Evolutionary conservation across 2,113 vertebrate genomes (phyloP).

Genomic region (Pseudopipra pipra): DNA sequence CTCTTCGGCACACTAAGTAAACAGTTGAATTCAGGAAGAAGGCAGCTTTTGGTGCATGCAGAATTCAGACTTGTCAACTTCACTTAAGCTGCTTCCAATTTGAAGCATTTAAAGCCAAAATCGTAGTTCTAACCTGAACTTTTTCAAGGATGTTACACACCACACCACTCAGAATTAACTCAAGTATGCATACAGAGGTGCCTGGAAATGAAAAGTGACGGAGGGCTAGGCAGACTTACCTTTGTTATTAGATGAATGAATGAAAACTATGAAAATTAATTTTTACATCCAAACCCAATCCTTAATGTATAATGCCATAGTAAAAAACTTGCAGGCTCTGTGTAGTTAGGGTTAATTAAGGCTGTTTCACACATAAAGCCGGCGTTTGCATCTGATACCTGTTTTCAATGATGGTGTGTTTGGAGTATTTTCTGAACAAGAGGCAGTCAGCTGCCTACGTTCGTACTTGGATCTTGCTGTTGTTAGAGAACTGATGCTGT

Average conservation of each 20-base stretch:
- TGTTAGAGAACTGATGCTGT: neutral
- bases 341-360: neutral
- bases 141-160: neutral
- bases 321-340: neutral
- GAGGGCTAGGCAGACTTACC: neutral
- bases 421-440: neutral
- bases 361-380: neutral
- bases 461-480: accelerated
- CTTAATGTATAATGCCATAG: neutral
- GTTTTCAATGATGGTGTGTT: neutral
- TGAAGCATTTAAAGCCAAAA: neutral
- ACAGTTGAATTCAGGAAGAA: neutral
- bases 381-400: neutral
- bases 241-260: neutral
- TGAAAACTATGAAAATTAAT: neutral
- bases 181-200: accelerated
- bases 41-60: neutral
- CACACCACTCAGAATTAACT: accelerated
- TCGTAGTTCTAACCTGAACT: neutral
- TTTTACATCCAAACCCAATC: neutral
- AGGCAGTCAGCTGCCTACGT: too few relatives aligned
- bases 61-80: neutral
- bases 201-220: neutral
- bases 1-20: neutral
- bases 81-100: neutral